Base-by-base conservation (phyloP, 2,888 invertebrate species). In the Gerosis bhagava region DNA sequence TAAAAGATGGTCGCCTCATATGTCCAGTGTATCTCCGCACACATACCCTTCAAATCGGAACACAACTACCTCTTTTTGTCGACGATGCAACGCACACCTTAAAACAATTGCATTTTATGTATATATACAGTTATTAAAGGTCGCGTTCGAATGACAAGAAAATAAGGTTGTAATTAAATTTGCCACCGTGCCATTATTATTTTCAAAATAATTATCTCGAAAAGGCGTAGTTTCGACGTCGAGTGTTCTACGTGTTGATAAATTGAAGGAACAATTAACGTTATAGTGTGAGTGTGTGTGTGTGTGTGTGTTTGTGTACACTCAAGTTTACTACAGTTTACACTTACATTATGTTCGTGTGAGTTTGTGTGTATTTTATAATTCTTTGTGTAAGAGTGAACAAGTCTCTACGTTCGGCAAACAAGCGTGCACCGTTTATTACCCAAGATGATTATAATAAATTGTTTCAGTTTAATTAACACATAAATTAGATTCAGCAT, bases 251-350 rank as follows among this genome's bases (percentile, higher is more conserved):
- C 59, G 59, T 60, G 61, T 63, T 70, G 65, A 68, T 68, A 64
- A 66, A 67, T 73, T 72, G 65, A 72, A 74, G 64, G 64, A 68
- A 73, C 73, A 78, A 76, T 77, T 73, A 75, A 76, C 73, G 64
- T 64, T 60, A 40, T 51, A 13, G 22, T 53, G 48, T 51, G 36
- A 25, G 24, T 56, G 71, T 72, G 67, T n/a, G n/a, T n/a, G n/a
- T n/a, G 22, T 53, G 48, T 51, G 36, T 25, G 24, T 56, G 71
- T 72, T 67, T 70, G 70, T 19, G 65, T 67, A 25, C 24, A 40
- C 47, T 53, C 53, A 52, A 56, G 54, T 37, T 19, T 46, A n/a
- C n/a, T n/a, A 45, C 47, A 53, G 53, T 56, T 40, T 51, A 45
- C 49, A 53, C 51, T 48, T 32, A 26, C 15, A 22, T 16, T 12